These are phyloP conservation scores for Byasa hedistus DNA, from an alignment of 2,888 invertebrate species.

Conservation along the genomic window DNA sequence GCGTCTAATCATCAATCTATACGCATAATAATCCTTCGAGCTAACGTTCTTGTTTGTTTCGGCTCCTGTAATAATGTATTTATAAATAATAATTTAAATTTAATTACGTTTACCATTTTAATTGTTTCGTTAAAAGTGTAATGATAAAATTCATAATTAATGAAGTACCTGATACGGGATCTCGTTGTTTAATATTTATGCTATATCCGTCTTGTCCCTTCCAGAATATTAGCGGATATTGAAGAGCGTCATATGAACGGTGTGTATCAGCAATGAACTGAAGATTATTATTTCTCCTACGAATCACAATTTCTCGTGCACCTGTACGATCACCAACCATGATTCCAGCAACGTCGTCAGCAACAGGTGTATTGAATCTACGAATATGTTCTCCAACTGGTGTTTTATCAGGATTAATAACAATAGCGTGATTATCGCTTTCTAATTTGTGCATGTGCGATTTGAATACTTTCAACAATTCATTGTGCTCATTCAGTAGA, in stretches of 20 bases:
- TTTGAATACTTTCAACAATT: conserved; percentile 34
- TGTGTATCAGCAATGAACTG: conserved; percentile 36
- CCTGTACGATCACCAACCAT: conserved; percentile 26
- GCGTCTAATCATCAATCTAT: no score
- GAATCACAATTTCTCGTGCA: conserved; percentile 36
- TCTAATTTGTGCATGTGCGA: not conserved
- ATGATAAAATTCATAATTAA: no score
- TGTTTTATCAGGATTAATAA: conserved; percentile 41
- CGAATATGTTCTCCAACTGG: conserved; percentile 41
- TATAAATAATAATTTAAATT: not conserved
- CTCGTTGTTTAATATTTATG: no score
- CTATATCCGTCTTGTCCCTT: conserved; percentile 29
- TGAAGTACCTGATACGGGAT: no score
- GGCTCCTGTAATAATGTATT: not conserved
- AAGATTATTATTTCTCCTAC: conserved; percentile 32
- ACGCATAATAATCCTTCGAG: not conserved
- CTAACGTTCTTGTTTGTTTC: not conserved
- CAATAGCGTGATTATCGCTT: conserved; percentile 40
- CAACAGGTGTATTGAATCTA: conserved; percentile 41
- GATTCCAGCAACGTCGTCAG: not conserved
- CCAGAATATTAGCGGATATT: conserved; percentile 42
- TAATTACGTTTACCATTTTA: not conserved
- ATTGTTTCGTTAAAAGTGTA: no score
- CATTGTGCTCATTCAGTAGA: conserved; percentile 30
- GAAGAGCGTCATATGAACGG: conserved; percentile 36